Percentiles rank a stretch among this genome's conserved stretches.
phyloP scores from a whole-genome alignment of 2,113 vertebrate genomes.

The Phrynosoma platyrhinos region DNA sequence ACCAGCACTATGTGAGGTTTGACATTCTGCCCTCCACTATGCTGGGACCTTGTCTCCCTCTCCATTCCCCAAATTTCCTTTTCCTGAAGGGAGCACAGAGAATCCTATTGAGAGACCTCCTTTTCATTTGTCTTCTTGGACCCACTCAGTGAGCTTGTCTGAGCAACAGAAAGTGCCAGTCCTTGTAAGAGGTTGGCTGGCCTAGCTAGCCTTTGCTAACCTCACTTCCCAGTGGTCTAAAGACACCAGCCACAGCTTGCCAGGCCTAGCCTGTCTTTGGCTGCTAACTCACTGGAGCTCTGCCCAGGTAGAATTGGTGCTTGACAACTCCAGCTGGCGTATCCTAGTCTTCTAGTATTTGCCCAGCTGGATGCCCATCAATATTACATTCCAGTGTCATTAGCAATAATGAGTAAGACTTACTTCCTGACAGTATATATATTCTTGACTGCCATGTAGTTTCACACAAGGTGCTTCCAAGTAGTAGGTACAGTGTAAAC shows the following conservation, averaged over 20 bases:
- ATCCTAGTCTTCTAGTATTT: neutral
- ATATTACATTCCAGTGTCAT: constrained; percentile 6
- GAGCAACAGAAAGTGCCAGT: neutral
- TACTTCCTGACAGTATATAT: neutral
- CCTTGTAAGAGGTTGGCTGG: constrained; percentile 15
- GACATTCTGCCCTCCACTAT: neutral
- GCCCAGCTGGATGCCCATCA: constrained; percentile 37
- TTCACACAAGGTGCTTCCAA: neutral
- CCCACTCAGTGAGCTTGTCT: neutral
- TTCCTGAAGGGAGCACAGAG: neutral
- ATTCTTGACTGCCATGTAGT: neutral
- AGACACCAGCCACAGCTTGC: constrained; percentile 16
- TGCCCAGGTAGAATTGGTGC: constrained; percentile 33
- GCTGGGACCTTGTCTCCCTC: too few relatives aligned
- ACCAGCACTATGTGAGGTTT: neutral
- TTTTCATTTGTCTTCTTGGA: neutral
- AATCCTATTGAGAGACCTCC: neutral
- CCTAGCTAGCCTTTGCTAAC: constrained; percentile 14
- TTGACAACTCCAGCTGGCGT: constrained; percentile 33
- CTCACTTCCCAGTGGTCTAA: constrained; percentile 15
- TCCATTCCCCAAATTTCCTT: neutral
- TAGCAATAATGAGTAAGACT: neutral
- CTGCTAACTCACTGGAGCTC: constrained; percentile 21
- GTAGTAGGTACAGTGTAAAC: neutral
- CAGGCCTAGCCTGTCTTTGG: constrained; percentile 11